A percentile compares a stretch with the other conserved stretches of the same genome.
Evolutionary conservation across 37 sponge, comb jelly and placozoan genomes (phyloP).

Genomic region (Geodia barretti): DNA sequence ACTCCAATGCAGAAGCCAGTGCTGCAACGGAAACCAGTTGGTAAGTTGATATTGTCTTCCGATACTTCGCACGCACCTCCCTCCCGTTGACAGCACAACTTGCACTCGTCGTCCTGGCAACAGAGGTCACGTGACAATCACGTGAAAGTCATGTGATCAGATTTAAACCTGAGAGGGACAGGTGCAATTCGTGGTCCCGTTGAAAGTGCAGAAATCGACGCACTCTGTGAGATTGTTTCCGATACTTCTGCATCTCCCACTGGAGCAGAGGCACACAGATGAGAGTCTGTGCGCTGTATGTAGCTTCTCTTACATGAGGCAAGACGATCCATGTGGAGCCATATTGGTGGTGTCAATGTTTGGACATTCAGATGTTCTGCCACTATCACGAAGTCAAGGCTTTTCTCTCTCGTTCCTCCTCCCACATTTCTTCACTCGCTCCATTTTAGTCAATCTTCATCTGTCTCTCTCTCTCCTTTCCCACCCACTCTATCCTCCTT

Average conservation of each 20-base stretch:
- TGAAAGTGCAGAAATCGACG: background rate
- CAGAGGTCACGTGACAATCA: background rate
- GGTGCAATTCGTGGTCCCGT: background rate
- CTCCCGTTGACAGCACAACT: background rate
- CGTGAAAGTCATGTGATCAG: background rate
- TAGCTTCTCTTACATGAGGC: too few species aligned
- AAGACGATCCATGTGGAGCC: too few species aligned
- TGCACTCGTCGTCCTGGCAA: slow-evolving; percentile 3
- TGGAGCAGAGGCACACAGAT: background rate
- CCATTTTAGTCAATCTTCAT: too few species aligned
- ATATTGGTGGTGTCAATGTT: too few species aligned
- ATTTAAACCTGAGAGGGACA: background rate
- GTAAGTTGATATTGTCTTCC: background rate
- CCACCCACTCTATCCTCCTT: too few species aligned
- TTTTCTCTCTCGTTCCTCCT: too few species aligned
- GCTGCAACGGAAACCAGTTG: background rate
- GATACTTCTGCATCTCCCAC: slow-evolving; percentile 2
- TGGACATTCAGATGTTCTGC: too few species aligned
- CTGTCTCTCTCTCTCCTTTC: too few species aligned
- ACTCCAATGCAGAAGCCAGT: background rate
- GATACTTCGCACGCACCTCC: background rate
- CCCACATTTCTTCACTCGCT: too few species aligned
- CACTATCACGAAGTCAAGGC: too few species aligned
- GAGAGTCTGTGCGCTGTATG: too few species aligned
- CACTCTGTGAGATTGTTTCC: background rate